Base-by-base conservation (phyloP, 1,140 invertebrate species). In the Coenobita brevimanus region DNA sequence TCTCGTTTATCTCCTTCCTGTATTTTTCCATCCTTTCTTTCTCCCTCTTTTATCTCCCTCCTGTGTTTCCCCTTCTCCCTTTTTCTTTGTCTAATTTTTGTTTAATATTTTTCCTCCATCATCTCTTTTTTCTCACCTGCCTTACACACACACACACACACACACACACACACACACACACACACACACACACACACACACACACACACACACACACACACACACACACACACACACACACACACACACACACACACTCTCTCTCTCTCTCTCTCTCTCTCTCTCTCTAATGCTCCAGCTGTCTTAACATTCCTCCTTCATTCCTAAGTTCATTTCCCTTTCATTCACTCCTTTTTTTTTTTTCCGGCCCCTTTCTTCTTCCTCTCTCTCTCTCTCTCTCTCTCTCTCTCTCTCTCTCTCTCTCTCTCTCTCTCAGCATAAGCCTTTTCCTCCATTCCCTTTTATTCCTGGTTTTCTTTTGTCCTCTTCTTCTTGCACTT, bases 361-460 rank as follows among this genome's bases (percentile, higher is more conserved):
- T 73, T 33, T 33, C 33, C 33, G 3, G 0, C 10, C 3, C 24
- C 21, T 1, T 54, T 62, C 30, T 8, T 36, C n/a, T 80, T 38
- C 1, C 54, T 57, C 36, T 62, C 50, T 33, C 57, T 80, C 1
- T 54, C 60, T 33, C 6, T 21, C 13, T 62, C 36, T 1, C 30
- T 30, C n/a, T 38, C 27, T 15, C 36, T 80, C 43, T 79, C 50
- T 79, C 50, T 60, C 76, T 79, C 76, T 60, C 50, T 79, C 43
- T 50, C 46, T 17, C n/a, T n/a, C n/a, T n/a, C n/a, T n/a, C n/a
- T n/a, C n/a, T n/a, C n/a, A n/a, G n/a, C n/a, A n/a, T n/a, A n/a
- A n/a, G n/a, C 36, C 38, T 33, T 36, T 41, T 36, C 36, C 30
- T 15, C 33, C 33, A 4, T 73, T n/a, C n/a, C 38, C 8, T 33